phyloP scores from a whole-genome alignment of 2,113 vertebrate genomes.

The Strigops habroptila region DNA sequence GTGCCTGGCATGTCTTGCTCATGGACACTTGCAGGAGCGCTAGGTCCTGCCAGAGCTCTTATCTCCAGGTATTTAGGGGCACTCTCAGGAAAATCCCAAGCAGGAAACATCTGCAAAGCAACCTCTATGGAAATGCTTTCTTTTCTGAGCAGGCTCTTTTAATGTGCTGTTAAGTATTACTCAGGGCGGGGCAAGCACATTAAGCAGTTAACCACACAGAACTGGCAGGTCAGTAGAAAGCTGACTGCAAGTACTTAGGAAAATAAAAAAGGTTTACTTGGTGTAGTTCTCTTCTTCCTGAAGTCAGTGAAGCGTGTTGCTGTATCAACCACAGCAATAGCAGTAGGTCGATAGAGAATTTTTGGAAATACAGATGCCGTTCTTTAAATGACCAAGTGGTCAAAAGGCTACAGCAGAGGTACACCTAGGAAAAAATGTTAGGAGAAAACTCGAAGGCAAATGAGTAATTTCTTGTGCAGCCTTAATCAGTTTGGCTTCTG shows the following conservation, averaged over 20 bases:
- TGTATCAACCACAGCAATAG: background rate
- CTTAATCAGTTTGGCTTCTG: background rate
- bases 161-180: background rate
- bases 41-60: background rate
- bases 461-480: background rate
- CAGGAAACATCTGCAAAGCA: background rate
- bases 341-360: background rate
- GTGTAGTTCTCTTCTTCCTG: background rate
- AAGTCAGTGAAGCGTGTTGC: background rate
- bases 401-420: background rate
- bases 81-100: background rate
- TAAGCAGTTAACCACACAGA: background rate
- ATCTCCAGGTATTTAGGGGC: background rate
- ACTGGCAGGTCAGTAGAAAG: background rate
- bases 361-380: background rate
- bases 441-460: background rate
- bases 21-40: rapidly evolving
- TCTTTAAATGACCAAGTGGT: background rate
- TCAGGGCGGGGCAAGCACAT: rapidly evolving
- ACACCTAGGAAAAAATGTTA: background rate
- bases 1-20: background rate
- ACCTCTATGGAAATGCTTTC: background rate
- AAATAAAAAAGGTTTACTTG: background rate
- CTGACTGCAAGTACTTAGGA: background rate
- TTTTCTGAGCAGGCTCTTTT: background rate